Percentiles rank a stretch among this genome's conserved stretches.
Conservation (phyloP, 1,140 invertebrate genomes). For the Euborellia annulipes region DNA sequence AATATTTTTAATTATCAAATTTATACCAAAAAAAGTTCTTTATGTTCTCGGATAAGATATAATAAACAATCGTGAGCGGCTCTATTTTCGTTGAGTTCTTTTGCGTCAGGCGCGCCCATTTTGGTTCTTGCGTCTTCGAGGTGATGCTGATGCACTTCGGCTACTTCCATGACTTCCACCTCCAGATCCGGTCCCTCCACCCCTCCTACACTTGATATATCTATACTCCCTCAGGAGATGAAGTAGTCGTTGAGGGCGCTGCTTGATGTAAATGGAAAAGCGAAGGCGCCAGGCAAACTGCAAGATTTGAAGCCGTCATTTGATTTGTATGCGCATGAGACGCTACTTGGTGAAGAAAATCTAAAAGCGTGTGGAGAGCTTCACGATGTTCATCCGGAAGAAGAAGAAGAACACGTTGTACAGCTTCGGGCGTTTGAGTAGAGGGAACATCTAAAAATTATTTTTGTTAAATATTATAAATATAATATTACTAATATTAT, state of each 20-base stretch:
- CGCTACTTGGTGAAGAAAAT: constrained; percentile 69
- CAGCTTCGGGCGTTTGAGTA: constrained; percentile 64
- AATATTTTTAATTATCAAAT: no score
- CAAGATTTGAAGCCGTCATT: constrained; percentile 90
- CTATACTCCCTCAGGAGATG: neutral
- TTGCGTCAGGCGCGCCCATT: constrained; percentile 63
- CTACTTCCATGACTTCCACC: neutral
- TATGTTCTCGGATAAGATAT: constrained; percentile 63
- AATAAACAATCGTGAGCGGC: constrained; percentile 82
- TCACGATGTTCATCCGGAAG: constrained; percentile 88
- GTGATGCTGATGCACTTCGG: constrained; percentile 33
- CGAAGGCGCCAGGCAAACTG: constrained; percentile 85
- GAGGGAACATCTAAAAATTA: constrained; percentile 67
- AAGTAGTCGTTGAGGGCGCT: constrained; percentile 1
- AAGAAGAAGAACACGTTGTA: constrained; percentile 71
- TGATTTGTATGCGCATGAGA: constrained; percentile 67
- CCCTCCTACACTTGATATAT: neutral
- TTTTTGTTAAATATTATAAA: no score
- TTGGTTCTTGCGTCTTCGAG: constrained; percentile 40
- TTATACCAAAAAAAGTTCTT: constrained; percentile 66
- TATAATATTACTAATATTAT: no score
- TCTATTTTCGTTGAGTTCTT: constrained; percentile 74
- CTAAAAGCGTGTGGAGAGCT: constrained; percentile 69
- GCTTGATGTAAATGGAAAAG: constrained; percentile 50
- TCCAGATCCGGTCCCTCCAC: neutral